Percentiles rank a stretch among this genome's conserved stretches.
phyloP scores from a whole-genome alignment of 2,797 vertebrate species.

The Enteromius unitaeniatus region DNA sequence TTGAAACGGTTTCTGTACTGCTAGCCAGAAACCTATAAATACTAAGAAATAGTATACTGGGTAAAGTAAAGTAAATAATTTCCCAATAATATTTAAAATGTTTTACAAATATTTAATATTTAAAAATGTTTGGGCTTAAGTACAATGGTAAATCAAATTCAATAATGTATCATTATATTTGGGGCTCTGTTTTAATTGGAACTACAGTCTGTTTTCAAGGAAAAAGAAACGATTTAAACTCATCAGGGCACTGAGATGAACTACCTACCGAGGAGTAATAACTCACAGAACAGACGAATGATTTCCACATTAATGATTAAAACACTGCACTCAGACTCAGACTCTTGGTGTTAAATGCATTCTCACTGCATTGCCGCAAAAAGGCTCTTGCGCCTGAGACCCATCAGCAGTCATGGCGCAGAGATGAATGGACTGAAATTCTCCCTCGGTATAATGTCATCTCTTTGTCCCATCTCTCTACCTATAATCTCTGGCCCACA shows the following conservation, averaged over 20 bases:
- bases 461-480: constrained; percentile 56
- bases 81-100: not conserved
- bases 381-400: constrained; percentile 5
- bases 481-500: constrained; percentile 52
- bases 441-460: constrained; percentile 42
- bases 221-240: not conserved
- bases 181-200: not conserved
- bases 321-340: constrained; percentile 14
- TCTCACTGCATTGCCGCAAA: constrained; percentile 24
- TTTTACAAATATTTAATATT: not conserved
- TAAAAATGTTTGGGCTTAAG: not conserved
- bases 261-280: constrained; percentile 20
- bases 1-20: not conserved
- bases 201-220: not conserved
- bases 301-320: constrained; percentile 46
- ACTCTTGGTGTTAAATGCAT: constrained; percentile 31
- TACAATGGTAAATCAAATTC: not conserved
- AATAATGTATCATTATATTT: not conserved
- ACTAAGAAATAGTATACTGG: not conserved
- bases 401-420: not conserved
- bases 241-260: not conserved
- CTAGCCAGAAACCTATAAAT: not conserved
- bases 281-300: constrained; percentile 30
- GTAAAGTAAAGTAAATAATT: not conserved
- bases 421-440: constrained; percentile 50